Evolutionary conservation across 2,113 vertebrate species (phyloP), one percentile per base, ranked within the genome.

Genomic region (Panthera tigris): DNA sequence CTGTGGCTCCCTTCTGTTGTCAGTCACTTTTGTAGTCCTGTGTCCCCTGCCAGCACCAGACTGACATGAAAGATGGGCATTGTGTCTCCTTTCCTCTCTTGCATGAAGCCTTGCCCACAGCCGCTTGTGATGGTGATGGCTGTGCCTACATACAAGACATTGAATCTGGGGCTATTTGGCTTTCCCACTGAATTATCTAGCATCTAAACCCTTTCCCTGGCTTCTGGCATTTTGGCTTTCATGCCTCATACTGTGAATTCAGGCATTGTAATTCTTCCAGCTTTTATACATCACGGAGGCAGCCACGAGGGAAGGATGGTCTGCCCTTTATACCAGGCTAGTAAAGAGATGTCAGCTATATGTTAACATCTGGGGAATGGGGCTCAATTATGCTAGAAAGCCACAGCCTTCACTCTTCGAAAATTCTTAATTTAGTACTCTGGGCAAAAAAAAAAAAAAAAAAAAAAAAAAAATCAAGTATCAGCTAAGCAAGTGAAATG

Each of bases 341-440:
- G 63, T 27, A 55, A 55, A 94, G 79, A 89, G 73, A 86, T 79
- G 48, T 73, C 79, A 81, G 73, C 86, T 15, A 31, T 27, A 48
- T 66, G 31, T 90, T 94, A 82, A 81, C 36, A 55, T 73, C 50
- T 88, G 52, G 52, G 45, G 55, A 50, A 31, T 86, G 66, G 57
- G 45, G 4, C 66, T 85, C 85, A 79, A 81, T 81, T 91, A 61
- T 73, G 45, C 65, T 94, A 84, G 61, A 78, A 94, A 91, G 27
- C 39, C 31, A 39, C 0, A 83, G 41, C 3, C 82, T 86, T 95
- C 48, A 66, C 73, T 73, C 76, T 80, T 76, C 89, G 66, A 90
- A 95, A 94, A 87, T 41, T 78, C 87, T 93, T 83, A 74, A 71
- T 97, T 96, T 95, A 92, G 90, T 89, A 57, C 89, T 79, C 45